Percentiles rank a stretch among this genome's conserved stretches.
These are phyloP conservation scores for Rhincodon typus DNA, from an alignment of 2,797 vertebrate species.

Conservation along the genomic window DNA sequence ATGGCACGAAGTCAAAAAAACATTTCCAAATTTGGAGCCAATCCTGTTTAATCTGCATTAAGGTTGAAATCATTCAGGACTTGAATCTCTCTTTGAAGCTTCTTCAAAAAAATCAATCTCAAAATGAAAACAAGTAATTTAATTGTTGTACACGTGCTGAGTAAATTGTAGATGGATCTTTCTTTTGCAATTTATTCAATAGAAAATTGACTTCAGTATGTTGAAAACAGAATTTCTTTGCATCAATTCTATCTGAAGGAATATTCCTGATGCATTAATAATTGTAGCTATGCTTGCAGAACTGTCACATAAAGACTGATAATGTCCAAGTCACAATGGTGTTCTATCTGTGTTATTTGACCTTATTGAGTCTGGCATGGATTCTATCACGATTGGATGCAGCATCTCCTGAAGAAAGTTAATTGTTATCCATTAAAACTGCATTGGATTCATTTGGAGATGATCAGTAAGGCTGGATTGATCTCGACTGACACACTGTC, in stretches of 20 bases:
- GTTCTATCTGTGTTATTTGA: not conserved
- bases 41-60: not conserved
- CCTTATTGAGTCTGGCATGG: not conserved
- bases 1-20: not conserved
- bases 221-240: not conserved
- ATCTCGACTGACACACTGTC: not conserved
- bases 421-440: not conserved
- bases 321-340: not conserved
- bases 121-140: not conserved
- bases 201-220: not conserved
- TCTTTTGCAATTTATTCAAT: not conserved
- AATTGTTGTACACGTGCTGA: not conserved
- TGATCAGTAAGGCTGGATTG: not conserved
- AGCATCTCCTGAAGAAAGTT: not conserved
- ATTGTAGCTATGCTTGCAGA: not conserved
- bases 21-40: not conserved
- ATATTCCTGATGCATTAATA: not conserved
- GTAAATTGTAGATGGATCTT: not conserved
- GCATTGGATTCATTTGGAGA: not conserved
- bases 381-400: not conserved
- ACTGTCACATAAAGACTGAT: not conserved
- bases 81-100: not conserved
- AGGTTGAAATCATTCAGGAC: not conserved
- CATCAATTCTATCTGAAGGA: not conserved
- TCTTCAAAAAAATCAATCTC: not conserved